These are phyloP conservation scores for Drosophila equinoxialis DNA, from an alignment of 1,140 invertebrate genomes.

Conservation along the genomic window DNA sequence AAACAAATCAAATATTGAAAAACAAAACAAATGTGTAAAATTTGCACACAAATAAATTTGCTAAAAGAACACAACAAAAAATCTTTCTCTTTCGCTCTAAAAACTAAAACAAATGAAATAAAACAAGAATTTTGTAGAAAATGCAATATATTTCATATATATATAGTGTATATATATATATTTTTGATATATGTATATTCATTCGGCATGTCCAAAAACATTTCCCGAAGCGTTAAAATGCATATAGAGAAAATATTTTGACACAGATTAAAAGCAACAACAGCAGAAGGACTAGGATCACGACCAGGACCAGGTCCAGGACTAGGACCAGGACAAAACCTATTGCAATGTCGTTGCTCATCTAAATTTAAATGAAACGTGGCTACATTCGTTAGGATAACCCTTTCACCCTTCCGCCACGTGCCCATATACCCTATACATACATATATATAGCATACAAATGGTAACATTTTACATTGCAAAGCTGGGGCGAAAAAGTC, in stretches of 20 bases:
- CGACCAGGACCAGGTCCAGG: conserved; percentile 17
- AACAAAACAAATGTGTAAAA: conserved; percentile 45
- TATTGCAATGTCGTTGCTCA: conserved; percentile 54
- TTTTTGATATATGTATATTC: conserved; percentile 27
- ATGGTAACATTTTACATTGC: conserved; percentile 7
- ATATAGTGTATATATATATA: conserved; percentile 8
- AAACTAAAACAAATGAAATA: conserved; percentile 14
- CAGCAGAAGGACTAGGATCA: conserved; percentile 27
- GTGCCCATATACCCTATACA: neutral
- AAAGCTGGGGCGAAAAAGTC: conserved; percentile 27
- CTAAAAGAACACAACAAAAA: conserved; percentile 27
- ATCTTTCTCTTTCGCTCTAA: neutral
- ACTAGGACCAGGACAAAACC: conserved; percentile 14
- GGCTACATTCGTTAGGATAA: conserved; percentile 52
- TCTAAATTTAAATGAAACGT: conserved; percentile 66
- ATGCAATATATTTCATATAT: conserved; percentile 42
- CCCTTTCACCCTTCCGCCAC: neutral
- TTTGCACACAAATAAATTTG: conserved; percentile 52
- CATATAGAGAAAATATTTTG: conserved; percentile 59
- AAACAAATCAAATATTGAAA: conserved; percentile 55
- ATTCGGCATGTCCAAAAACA: conserved; percentile 52
- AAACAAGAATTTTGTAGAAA: conserved; percentile 39
- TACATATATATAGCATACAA: no score
- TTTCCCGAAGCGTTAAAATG: conserved; percentile 59
- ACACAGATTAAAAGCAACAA: conserved; percentile 63